Evolutionary conservation across 2,113 vertebrate genomes (phyloP).

Genomic region (Odocoileus hemionus): DNA sequence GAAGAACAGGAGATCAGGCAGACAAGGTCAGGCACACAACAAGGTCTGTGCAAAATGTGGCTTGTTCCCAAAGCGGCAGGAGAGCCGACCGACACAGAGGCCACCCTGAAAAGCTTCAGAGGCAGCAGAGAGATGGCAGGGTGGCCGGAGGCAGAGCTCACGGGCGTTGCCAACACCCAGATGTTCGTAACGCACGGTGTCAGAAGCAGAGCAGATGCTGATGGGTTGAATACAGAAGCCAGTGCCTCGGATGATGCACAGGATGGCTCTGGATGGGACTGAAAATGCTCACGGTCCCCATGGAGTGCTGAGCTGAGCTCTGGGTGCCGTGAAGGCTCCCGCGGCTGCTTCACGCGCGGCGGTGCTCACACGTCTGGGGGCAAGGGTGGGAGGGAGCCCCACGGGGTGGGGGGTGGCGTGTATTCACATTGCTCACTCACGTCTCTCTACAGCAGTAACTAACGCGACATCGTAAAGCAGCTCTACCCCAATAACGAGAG

Average conservation of each 20-base stretch:
- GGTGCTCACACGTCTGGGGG: background rate
- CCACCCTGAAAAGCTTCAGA: background rate
- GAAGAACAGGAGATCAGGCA: background rate
- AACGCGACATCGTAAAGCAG: accelerated
- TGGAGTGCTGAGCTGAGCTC: background rate
- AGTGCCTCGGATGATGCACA: background rate
- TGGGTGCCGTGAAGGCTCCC: background rate
- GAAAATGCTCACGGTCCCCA: background rate
- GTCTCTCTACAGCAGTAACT: accelerated
- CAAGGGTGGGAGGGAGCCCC: background rate
- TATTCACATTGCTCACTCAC: accelerated
- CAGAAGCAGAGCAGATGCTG: background rate
- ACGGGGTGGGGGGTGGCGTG: background rate
- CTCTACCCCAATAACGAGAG: background rate
- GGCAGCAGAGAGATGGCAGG: background rate
- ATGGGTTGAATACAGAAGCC: background rate
- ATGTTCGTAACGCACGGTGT: accelerated
- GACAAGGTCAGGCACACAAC: background rate
- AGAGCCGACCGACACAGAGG: background rate
- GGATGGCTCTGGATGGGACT: background rate
- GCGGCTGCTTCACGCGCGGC: background rate
- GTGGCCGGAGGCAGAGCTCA: background rate
- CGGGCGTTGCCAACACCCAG: accelerated
- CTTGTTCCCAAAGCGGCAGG: background rate
- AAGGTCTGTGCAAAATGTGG: background rate